Base-by-base conservation (phyloP, 1,140 invertebrate species). In the Drosophila erecta region DNA sequence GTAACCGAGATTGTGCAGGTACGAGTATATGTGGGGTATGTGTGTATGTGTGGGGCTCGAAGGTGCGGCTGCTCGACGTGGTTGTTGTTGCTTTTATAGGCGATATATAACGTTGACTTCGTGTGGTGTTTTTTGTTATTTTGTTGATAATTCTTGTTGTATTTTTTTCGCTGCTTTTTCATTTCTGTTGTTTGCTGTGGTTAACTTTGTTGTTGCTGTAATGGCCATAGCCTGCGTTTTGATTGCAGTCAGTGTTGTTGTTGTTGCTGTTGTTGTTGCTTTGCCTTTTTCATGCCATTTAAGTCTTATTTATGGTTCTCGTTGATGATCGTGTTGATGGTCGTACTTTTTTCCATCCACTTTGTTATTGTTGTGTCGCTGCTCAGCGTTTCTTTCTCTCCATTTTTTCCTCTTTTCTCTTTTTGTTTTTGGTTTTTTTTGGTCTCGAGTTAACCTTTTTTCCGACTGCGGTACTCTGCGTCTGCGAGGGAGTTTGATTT, bases 301-400 rank as follows among this genome's bases (percentile, higher is more conserved):
- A 86, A 86, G 79, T 87, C 83, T 86, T 86, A 86, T 86, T 86
- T 86, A 86, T 86, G 83, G 83, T 86, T 86, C 83, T 86, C 59
- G 83, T 87, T 86, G 83, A 87, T 86, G 83, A 87, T 86, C 83
- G 83, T 86, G 83, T 87, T 86, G 83, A 86, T 86, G 83, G 83
- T 86, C 76, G 76, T 86, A 76, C 73, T 76, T 67, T 76, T 76
- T 67, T 74, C 50, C 46, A 50, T 74, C 69, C 72, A 75, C 69
- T 67, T 76, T 76, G 47, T 77, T 76, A 54, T 77, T 76, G 57
- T 77, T 76, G 50, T 62, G 27, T 79, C 62, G 78, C 47, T 71
- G 75, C 71, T 50, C 64, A 62, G 44, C 43, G 44, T 66, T 66
- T 70, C 30, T 72, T 37, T 66, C 24, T 72, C 14, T 10, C 60